Evolutionary conservation across 2,888 invertebrate genomes (phyloP).

Genomic region (Molanna angustata): DNA sequence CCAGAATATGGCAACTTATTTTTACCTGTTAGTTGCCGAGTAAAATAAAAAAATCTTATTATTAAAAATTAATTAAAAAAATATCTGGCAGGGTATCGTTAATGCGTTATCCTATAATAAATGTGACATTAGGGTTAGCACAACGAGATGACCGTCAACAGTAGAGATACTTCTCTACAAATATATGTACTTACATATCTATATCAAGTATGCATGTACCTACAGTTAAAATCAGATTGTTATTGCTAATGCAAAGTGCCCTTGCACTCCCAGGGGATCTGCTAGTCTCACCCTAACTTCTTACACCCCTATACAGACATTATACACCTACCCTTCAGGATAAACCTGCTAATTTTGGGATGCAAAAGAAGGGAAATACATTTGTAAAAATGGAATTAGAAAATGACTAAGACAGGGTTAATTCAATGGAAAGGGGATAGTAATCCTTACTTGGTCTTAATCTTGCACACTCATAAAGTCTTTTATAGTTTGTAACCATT

Average conservation of each 20-base stretch:
- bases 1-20: too few species aligned
- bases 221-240: slow-evolving; percentile 30
- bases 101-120: neutral
- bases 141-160: neutral
- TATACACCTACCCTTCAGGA: too few species aligned
- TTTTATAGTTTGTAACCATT: too few species aligned
- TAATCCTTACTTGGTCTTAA: too few species aligned
- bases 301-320: too few species aligned
- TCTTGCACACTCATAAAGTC: too few species aligned
- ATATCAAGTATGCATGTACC: slow-evolving; percentile 7
- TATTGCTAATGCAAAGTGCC: slow-evolving; percentile 26
- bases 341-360: slow-evolving; percentile 18
- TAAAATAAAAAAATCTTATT: neutral
- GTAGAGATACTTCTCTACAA: neutral
- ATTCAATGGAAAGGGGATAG: too few species aligned
- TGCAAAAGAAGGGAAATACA: slow-evolving; percentile 7
- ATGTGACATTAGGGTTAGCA: slow-evolving; percentile 11
- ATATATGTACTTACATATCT: too few species aligned
- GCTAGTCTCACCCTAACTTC: neutral
- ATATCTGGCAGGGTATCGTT: neutral
- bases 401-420: too few species aligned
- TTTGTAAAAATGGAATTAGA: too few species aligned
- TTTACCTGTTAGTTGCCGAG: too few species aligned
- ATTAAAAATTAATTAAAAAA: neutral
- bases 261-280: too few species aligned